phyloP scores from a whole-genome alignment of 1,140 invertebrate genomes.

The Drosophila nikananu region DNA sequence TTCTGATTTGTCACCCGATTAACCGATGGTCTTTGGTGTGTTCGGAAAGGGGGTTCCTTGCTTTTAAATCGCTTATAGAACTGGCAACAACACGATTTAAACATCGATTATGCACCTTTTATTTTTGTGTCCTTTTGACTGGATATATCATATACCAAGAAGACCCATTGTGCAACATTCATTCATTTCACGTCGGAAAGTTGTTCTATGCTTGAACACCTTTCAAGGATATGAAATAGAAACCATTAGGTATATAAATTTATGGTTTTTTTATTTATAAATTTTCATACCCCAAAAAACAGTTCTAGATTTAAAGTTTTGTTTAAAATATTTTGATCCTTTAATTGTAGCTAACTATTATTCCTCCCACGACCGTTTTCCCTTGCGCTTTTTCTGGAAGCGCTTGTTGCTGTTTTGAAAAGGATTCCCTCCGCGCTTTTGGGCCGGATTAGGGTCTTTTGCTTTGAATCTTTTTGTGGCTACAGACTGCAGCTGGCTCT shows the following conservation, averaged over 20 bases:
- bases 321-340: not conserved
- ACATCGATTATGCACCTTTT: too few species aligned
- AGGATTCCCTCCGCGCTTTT: not conserved
- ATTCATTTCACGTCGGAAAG: too few species aligned
- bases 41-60: not conserved
- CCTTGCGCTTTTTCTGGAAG: not conserved
- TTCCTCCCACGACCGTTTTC: not conserved
- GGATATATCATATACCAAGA: too few species aligned
- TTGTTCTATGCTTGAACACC: too few species aligned
- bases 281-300: not conserved
- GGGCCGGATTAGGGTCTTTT: not conserved
- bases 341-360: not conserved
- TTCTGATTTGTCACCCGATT: slow-evolving; percentile 62
- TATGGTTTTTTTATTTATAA: too few species aligned
- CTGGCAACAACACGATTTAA: not conserved
- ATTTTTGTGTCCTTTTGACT: too few species aligned
- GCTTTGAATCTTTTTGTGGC: not conserved
- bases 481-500: not conserved
- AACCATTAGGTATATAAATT: too few species aligned
- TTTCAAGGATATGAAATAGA: too few species aligned
- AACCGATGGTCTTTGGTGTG: slow-evolving; percentile 1
- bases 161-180: too few species aligned
- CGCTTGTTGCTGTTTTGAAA: not conserved
- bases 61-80: not conserved
- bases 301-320: not conserved